Evolutionary conservation across 2,113 vertebrate species (phyloP).

Genomic region (Candoia aspera): DNA sequence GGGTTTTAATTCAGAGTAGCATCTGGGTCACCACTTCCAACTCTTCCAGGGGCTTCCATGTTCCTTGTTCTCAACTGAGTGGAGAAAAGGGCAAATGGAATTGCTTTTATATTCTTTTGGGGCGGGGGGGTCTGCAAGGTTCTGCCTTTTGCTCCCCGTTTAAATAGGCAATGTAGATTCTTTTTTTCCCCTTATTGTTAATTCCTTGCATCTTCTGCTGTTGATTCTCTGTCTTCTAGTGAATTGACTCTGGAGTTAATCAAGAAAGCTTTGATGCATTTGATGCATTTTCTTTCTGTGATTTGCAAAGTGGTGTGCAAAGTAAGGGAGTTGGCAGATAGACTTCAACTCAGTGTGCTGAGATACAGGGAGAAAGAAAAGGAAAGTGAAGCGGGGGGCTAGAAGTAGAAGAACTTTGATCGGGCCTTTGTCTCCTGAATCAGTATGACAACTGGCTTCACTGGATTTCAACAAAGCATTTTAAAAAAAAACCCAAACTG

Average conservation of each 20-base stretch:
- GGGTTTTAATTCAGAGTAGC: neutral
- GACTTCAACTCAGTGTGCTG: neutral
- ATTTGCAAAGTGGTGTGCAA: conserved; percentile 38
- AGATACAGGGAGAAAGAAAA: neutral
- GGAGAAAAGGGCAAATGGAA: neutral
- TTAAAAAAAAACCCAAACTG: conserved; percentile 18
- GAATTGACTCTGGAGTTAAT: conserved; percentile 3
- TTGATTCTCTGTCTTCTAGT: neutral
- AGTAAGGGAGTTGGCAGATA: conserved; percentile 44
- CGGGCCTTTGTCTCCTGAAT: conserved; percentile 51
- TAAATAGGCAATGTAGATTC: neutral
- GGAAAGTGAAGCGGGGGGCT: neutral
- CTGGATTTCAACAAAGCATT: conserved; percentile 50
- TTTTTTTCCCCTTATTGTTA: rapidly evolving
- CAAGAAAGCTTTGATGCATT: conserved; percentile 9
- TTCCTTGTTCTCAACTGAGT: neutral
- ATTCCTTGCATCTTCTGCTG: neutral
- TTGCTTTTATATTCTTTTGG: neutral
- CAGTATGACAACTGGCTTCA: conserved; percentile 49
- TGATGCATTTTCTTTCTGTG: conserved; percentile 26
- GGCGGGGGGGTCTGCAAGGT: neutral
- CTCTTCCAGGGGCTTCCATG: neutral
- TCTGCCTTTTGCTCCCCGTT: neutral
- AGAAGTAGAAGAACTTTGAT: conserved; percentile 53
- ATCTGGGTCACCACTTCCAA: neutral